Evolutionary conservation across 2,797 vertebrate species (phyloP).

Genomic region (Macropus fuliginosus): DNA sequence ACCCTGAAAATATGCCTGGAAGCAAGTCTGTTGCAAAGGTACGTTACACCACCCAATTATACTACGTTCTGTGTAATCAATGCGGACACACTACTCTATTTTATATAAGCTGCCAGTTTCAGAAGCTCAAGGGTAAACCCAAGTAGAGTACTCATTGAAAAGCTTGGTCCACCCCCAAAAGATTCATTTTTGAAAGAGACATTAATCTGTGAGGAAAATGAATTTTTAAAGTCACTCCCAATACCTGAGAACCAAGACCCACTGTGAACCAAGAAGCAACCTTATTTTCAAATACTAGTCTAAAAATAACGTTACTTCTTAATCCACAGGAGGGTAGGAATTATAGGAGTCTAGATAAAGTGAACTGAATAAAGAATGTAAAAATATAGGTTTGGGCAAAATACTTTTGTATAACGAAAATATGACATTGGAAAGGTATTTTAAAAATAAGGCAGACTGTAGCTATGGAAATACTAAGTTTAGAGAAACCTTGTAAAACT

Average conservation of each 20-base stretch:
- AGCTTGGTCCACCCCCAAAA: neutral
- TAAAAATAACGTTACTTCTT: slow-evolving; percentile 47
- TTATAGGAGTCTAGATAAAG: slow-evolving; percentile 3
- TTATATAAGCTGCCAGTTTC: neutral
- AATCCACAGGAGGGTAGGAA: slow-evolving; percentile 30
- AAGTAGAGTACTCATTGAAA: neutral
- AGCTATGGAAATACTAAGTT: neutral
- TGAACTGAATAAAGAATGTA: slow-evolving; percentile 25
- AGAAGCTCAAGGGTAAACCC: neutral
- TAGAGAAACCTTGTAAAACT: slow-evolving; percentile 18
- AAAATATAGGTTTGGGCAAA: slow-evolving; percentile 18
- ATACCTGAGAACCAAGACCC: neutral
- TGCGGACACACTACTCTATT: neutral
- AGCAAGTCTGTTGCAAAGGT: neutral
- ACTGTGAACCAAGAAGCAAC: slow-evolving; percentile 26
- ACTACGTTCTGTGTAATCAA: neutral
- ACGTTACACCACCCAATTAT: neutral
- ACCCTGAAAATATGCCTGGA: neutral
- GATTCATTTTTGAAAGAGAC: neutral
- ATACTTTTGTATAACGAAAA: slow-evolving; percentile 33
- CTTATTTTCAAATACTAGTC: slow-evolving; percentile 40
- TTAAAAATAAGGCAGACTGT: slow-evolving; percentile 9
- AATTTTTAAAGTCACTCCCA: neutral
- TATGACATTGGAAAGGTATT: neutral
- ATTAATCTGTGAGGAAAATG: neutral